These are phyloP conservation scores for Falco novaeseelandiae DNA, from an alignment of 2,797 vertebrate species.

Conservation along the genomic window DNA sequence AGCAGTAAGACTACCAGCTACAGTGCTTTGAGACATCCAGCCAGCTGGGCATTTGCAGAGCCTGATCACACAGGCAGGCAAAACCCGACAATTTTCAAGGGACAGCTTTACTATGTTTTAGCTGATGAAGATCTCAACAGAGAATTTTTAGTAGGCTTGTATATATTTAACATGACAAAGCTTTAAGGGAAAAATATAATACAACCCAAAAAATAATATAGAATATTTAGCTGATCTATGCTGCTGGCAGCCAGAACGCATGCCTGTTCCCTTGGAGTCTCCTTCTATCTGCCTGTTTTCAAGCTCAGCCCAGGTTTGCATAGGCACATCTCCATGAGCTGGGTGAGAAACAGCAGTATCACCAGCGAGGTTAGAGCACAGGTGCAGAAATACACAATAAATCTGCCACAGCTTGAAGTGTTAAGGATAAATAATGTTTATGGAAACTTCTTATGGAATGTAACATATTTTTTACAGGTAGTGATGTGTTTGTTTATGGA, in stretches of 20 bases:
- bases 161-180: background rate
- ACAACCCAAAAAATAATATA: accelerated
- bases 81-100: background rate
- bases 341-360: no score
- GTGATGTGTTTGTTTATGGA: background rate
- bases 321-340: background rate
- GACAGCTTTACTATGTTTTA: background rate
- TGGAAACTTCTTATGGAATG: background rate
- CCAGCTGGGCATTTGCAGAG: background rate
- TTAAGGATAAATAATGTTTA: background rate
- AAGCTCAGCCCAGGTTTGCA: background rate
- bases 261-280: background rate
- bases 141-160: background rate
- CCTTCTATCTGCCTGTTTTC: background rate
- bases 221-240: background rate
- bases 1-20: background rate
- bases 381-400: background rate
- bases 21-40: background rate
- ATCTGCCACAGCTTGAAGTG: background rate
- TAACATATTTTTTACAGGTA: background rate
- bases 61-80: background rate
- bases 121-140: background rate
- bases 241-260: background rate
- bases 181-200: background rate
- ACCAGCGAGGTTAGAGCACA: background rate